Evolutionary conservation across 64 coral and sea anemone species (phyloP).

Genomic region (Stylophora pistillata): DNA sequence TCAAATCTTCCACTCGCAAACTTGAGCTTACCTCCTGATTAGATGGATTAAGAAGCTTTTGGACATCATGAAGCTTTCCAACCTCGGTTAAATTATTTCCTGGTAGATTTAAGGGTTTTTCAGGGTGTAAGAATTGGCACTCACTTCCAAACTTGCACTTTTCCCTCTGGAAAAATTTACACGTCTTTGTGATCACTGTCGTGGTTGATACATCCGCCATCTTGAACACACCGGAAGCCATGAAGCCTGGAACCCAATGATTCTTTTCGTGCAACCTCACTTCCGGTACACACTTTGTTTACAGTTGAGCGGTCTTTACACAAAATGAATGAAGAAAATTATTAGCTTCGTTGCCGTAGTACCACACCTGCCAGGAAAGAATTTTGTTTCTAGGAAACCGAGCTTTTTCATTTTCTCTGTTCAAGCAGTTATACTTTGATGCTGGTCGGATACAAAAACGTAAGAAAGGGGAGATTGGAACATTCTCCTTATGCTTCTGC

Average conservation of each 20-base stretch:
- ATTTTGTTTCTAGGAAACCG: slow-evolving; percentile 38
- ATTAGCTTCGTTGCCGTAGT: slow-evolving; percentile 25
- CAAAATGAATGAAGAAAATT: background rate
- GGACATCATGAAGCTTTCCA: background rate
- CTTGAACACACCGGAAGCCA: slow-evolving; percentile 1
- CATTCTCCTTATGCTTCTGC: background rate
- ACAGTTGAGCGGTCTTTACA: background rate
- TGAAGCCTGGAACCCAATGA: background rate
- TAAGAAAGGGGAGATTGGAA: background rate
- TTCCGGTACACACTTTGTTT: slow-evolving; percentile 33
- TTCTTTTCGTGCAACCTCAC: background rate
- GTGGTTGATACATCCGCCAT: slow-evolving; percentile 32
- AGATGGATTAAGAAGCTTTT: background rate
- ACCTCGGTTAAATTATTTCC: background rate
- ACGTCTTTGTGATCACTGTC: background rate
- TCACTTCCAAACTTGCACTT: slow-evolving; percentile 71
- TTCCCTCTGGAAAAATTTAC: slow-evolving; percentile 46
- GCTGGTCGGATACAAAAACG: background rate
- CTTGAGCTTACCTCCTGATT: background rate
- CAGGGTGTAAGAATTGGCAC: slow-evolving; percentile 59
- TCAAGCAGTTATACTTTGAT: background rate
- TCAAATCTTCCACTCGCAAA: background rate
- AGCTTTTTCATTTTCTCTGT: background rate
- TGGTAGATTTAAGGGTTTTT: background rate
- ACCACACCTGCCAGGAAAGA: slow-evolving; percentile 26